A percentile compares a stretch with the other conserved stretches of the same genome.
These are phyloP conservation scores for Holotrichia oblita DNA, from an alignment of 1,140 invertebrate species.

Conservation along the genomic window DNA sequence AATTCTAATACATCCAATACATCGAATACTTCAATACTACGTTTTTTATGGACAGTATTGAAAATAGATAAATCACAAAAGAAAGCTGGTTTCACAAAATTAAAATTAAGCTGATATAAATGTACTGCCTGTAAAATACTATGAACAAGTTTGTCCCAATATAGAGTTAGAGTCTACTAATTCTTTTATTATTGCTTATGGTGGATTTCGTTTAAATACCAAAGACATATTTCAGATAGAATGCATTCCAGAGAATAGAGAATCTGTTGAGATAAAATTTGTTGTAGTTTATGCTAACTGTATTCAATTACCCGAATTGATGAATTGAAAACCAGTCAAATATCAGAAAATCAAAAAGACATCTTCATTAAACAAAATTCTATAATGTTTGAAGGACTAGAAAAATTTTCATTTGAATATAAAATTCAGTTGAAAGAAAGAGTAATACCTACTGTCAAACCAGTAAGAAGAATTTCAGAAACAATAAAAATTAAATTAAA, in stretches of 20 bases:
- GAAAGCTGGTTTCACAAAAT: not conserved
- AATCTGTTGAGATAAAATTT: not conserved
- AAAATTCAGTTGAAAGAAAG: no score
- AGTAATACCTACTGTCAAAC: no score
- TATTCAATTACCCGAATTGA: not conserved
- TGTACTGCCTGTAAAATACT: no score
- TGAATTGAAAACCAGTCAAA: not conserved
- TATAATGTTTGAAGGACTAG: no score
- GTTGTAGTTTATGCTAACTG: not conserved
- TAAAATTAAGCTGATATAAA: slow-evolving; percentile 25
- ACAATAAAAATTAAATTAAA: no score
- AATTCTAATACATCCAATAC: not conserved
- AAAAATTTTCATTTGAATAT: no score
- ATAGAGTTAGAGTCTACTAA: not conserved
- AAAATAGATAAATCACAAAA: not conserved
- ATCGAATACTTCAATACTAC: not conserved
- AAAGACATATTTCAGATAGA: not conserved
- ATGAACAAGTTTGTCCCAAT: not conserved
- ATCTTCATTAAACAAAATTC: no score
- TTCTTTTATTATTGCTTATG: not conserved
- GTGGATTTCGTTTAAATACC: not conserved
- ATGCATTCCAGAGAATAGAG: slow-evolving; percentile 3
- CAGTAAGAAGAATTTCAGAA: no score
- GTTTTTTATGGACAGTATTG: not conserved
- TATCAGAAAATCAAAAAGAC: no score